Conservation (phyloP, 1,140 invertebrate genomes). For the Cephus cinctus region DNA sequence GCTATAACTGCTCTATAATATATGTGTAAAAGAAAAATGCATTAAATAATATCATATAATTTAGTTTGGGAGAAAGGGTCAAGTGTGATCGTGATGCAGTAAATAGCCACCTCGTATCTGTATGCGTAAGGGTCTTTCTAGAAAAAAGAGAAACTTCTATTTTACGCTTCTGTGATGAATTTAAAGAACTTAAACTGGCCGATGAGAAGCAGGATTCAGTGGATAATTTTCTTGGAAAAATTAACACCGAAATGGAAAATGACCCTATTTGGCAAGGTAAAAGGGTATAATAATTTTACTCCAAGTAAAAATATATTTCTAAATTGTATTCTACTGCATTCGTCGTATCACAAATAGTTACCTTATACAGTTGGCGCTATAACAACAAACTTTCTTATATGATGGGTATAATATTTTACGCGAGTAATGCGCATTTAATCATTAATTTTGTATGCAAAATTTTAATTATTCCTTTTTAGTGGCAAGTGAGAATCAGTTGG, state of each 20-base stretch:
- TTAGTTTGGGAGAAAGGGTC: conserved; percentile 63
- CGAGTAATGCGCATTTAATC: too few species aligned
- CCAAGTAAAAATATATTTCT: conserved; percentile 17
- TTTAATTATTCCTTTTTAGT: conserved; percentile 48
- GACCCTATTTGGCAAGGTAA: conserved; percentile 73
- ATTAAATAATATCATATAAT: too few species aligned
- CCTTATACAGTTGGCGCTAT: too few species aligned
- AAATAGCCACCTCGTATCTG: conserved; percentile 74
- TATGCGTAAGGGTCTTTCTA: conserved; percentile 79
- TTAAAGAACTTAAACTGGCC: conserved; percentile 69
- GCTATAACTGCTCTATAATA: conserved; percentile 30
- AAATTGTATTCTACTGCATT: too few species aligned
- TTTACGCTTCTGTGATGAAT: conserved; percentile 72
- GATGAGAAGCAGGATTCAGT: conserved; percentile 82
- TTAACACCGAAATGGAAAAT: conserved; percentile 62
- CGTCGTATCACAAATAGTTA: too few species aligned
- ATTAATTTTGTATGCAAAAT: too few species aligned
- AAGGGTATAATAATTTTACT: conserved; percentile 2
- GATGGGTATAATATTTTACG: too few species aligned
- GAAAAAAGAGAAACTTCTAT: conserved; percentile 69
- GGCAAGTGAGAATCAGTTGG: conserved; percentile 67
- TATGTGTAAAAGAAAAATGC: background rate
- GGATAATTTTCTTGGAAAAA: conserved; percentile 63
- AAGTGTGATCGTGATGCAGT: conserved; percentile 73
- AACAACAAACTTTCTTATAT: too few species aligned